Base-by-base conservation (phyloP, 2,888 invertebrate genomes). In the Ectemnius cavifrons region DNA sequence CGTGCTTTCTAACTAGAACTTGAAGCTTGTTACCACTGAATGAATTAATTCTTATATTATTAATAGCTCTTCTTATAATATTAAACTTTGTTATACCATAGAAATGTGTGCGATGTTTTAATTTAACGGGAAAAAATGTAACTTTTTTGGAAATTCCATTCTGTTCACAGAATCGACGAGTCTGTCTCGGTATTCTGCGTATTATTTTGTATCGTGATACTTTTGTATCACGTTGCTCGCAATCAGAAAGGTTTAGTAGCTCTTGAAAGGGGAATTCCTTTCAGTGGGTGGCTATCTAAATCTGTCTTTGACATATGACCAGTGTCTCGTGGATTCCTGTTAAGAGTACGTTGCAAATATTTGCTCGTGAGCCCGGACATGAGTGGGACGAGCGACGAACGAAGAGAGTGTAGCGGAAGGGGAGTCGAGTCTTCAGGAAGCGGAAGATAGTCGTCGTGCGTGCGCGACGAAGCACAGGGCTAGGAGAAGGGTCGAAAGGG, bases 401-500 rank as follows among this genome's bases (percentile, higher is more conserved):
- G 23, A 23, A 23, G 47, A 47, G n/a, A n/a, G 52, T 52, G 16
- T 16, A n/a, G 16, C 11, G 16, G 52, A n/a, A 81, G 80, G 78
- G 82, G 79, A 77, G 75, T 52, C 76, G 79, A 77, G 75, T 52
- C 76, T 82, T 72, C 72, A 77, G 83, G 81, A 77, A 84, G 78
- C 81, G 80, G 82, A 84, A 85, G 88, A 87, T 87, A 85, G 86
- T 85, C 85, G 83, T 82, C 86, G 82, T 86, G 82, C 82, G 83
- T 85, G 85, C 84, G 82, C 84, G 79, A 79, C 77, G 76, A 85
- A 79, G 37, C 37, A 6, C 37, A 8, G 5, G 37, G 37, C 37
- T 84, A 52, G 52, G 52, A 82, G 82, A 85, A 84, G 82, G 84
- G 77, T 70, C 79, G 81, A 82, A 81, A 81, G 82, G 80, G 80